phyloP scores from a whole-genome alignment of 2,888 invertebrate genomes.

The Trachelus iudaicus region DNA sequence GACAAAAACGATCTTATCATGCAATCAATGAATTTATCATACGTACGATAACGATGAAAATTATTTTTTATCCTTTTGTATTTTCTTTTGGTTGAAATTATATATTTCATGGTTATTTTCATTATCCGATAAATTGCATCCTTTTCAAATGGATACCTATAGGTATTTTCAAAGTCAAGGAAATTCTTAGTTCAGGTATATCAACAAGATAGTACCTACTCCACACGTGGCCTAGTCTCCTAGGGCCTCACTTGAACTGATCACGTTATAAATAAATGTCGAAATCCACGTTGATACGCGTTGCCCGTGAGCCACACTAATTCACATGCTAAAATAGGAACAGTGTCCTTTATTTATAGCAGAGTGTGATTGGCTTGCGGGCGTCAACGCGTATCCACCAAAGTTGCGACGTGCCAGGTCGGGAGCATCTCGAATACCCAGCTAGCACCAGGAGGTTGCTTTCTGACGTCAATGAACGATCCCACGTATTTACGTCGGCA shows the following conservation, averaged over 20 bases:
- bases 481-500: background rate
- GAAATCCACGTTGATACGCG: conserved; percentile 32
- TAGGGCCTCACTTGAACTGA: background rate
- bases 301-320: conserved; percentile 53
- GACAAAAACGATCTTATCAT: background rate
- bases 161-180: background rate
- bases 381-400: conserved; percentile 1
- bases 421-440: conserved; percentile 1
- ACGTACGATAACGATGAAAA: background rate
- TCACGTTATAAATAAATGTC: conserved; percentile 35
- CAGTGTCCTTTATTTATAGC: conserved; percentile 52
- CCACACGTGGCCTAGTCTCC: background rate
- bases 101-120: no score
- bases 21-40: background rate
- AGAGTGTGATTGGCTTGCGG: conserved; percentile 37
- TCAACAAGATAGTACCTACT: background rate
- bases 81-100: no score
- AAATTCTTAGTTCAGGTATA: background rate
- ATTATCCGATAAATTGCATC: no score
- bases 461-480: conserved; percentile 6
- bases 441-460: background rate
- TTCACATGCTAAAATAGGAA: conserved; percentile 53
- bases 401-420: conserved; percentile 3
- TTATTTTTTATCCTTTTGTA: background rate
- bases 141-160: background rate